These are phyloP conservation scores for Petrolisthes cinctipes DNA, from an alignment of 2,888 invertebrate genomes.

Conservation along the genomic window DNA sequence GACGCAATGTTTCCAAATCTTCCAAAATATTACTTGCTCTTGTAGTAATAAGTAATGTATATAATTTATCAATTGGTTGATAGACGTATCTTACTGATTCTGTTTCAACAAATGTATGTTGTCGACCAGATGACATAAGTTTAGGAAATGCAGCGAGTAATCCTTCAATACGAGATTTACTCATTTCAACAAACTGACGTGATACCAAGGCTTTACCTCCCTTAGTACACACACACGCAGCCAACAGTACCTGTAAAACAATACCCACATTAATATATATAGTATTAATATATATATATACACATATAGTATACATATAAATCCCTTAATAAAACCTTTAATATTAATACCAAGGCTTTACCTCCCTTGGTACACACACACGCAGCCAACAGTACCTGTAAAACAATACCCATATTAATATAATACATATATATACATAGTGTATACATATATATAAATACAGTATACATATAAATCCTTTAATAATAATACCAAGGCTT, in stretches of 20 bases:
- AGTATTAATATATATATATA: too few relatives aligned
- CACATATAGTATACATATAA: too few relatives aligned
- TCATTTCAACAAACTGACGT: constrained; percentile 99
- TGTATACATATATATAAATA: too few relatives aligned
- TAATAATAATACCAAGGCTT: too few relatives aligned
- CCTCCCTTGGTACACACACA: too few relatives aligned
- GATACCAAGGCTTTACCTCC: constrained; percentile 87
- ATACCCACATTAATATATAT: neutral
- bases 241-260: constrained; percentile 84
- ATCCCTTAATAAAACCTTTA: too few relatives aligned
- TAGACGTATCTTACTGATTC: constrained; percentile 99
- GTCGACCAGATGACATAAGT: constrained; percentile 89
- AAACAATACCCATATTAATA: too few relatives aligned
- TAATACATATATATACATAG: too few relatives aligned
- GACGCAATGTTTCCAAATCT: constrained; percentile 94
- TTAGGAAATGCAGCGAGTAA: constrained; percentile 98
- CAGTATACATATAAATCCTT: too few relatives aligned
- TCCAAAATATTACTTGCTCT: constrained; percentile 99
- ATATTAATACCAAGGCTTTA: too few relatives aligned
- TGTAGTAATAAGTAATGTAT: constrained; percentile 96
- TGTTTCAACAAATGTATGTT: constrained; percentile 99
- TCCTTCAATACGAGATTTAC: constrained; percentile 97
- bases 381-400: too few relatives aligned
- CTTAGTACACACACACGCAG: constrained; percentile 93
- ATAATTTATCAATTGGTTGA: constrained; percentile 97